Conservation (phyloP, 37 sponge, comb jelly and placozoan species). For the Chondrilla cf. caribensis region DNA sequence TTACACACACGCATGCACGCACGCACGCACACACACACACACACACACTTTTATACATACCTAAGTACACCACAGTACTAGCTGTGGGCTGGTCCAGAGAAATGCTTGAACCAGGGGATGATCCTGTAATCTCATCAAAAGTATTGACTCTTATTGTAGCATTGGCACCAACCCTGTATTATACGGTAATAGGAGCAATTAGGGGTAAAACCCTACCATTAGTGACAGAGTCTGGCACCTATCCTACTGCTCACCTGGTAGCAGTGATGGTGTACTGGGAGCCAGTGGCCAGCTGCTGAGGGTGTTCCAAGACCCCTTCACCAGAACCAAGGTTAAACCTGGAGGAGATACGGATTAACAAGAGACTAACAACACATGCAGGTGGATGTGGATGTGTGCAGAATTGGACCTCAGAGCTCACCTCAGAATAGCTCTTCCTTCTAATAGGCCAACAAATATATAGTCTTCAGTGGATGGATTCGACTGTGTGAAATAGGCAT, state of each 20-base stretch:
- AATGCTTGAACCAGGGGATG: background rate
- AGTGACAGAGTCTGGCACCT: no score
- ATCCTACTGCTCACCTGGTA: no score
- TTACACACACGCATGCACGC: background rate
- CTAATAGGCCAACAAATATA: background rate
- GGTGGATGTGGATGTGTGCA: background rate
- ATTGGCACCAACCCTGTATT: slow-evolving; percentile 14
- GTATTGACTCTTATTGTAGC: slow-evolving; percentile 35
- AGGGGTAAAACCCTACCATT: no score
- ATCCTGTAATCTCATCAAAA: slow-evolving; percentile 11
- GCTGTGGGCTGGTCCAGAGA: slow-evolving; percentile 10
- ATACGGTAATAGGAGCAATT: no score
- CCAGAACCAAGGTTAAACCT: slow-evolving; percentile 70
- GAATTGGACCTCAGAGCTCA: background rate
- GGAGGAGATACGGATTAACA: background rate
- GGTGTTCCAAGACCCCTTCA: background rate
- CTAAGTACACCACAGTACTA: slow-evolving; percentile 33
- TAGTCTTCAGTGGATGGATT: background rate
- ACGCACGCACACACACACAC: background rate
- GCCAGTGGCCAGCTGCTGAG: slow-evolving; percentile 38
- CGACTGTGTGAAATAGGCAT: slow-evolving; percentile 7
- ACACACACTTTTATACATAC: background rate
- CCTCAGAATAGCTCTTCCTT: background rate
- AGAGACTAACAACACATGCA: no score
- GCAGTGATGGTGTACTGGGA: slow-evolving; percentile 32